A percentile compares a stretch with the other conserved stretches of the same genome.
phyloP scores from a whole-genome alignment of 2,888 invertebrate species.

The Digitonthophagus gazella region DNA sequence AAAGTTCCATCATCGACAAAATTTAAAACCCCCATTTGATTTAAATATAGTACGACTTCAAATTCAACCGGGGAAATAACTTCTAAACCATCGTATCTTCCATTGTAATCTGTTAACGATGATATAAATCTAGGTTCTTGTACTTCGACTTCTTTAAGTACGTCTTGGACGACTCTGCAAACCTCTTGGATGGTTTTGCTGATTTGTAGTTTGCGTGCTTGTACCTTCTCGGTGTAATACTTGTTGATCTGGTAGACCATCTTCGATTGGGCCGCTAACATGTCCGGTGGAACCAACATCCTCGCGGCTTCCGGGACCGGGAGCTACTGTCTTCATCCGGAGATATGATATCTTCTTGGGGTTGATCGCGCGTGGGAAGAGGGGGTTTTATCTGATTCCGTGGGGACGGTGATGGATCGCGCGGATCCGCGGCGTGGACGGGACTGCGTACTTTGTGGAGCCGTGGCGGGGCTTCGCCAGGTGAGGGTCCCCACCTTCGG shows the following conservation, averaged over 20 bases:
- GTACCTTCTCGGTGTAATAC: constrained; percentile 88
- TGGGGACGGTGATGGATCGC: constrained; percentile 43
- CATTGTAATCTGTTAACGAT: constrained; percentile 84
- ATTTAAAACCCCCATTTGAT: constrained; percentile 97
- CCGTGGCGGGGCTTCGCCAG: constrained; percentile 23
- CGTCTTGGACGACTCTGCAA: constrained; percentile 89
- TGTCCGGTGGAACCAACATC: constrained; percentile 89
- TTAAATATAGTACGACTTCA: constrained; percentile 90
- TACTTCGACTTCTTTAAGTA: constrained; percentile 91
- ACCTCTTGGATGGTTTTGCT: constrained; percentile 87
- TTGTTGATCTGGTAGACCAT: constrained; percentile 94
- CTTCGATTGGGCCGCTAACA: constrained; percentile 92
- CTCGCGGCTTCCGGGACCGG: constrained; percentile 44
- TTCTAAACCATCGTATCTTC: constrained; percentile 89
- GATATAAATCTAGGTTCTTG: constrained; percentile 94
- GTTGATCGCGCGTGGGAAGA: constrained; percentile 33
- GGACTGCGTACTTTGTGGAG: constrained; percentile 35
- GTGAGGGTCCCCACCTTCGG: constrained; percentile 37
- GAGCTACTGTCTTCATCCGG: constrained; percentile 39
- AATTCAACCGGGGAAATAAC: constrained; percentile 91
- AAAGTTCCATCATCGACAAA: constrained; percentile 94
- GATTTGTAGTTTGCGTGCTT: constrained; percentile 79
- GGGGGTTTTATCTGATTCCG: constrained; percentile 35
- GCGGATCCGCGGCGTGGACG: constrained; percentile 40
- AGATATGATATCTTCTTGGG: constrained; percentile 36